Conservation (phyloP, 2,113 vertebrate genomes). For the Urocitellus parryii region DNA sequence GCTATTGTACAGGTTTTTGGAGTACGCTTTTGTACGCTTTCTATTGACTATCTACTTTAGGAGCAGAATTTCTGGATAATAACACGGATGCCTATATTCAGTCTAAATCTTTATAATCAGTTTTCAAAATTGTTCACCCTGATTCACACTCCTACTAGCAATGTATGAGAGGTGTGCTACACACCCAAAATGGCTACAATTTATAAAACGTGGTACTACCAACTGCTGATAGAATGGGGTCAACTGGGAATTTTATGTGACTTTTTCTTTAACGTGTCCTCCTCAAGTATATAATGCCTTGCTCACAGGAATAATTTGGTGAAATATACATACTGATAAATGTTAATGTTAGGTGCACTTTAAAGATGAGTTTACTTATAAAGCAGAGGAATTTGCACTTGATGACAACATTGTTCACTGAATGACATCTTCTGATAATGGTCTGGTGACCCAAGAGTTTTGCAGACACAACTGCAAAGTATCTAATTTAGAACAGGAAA, state of each 20-base stretch:
- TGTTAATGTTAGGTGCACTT: not conserved
- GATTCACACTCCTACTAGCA: not conserved
- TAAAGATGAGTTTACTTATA: not conserved
- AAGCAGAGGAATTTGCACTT: not conserved
- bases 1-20: not conserved
- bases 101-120: not conserved
- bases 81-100: not conserved
- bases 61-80: not conserved
- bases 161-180: too few species aligned
- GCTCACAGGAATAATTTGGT: not conserved
- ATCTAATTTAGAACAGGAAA: not conserved
- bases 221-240: not conserved
- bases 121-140: not conserved
- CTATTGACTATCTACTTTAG: not conserved
- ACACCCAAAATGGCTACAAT: not conserved
- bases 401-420: not conserved
- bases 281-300: not conserved
- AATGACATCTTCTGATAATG: not conserved
- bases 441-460: constrained; percentile 3
- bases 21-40: not conserved
- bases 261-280: not conserved
- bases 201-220: not conserved
- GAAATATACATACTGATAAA: not conserved
- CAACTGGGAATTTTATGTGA: not conserved
- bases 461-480: not conserved